Evolutionary conservation across 2,797 vertebrate species (phyloP).

Genomic region (Spea hammondii): DNA sequence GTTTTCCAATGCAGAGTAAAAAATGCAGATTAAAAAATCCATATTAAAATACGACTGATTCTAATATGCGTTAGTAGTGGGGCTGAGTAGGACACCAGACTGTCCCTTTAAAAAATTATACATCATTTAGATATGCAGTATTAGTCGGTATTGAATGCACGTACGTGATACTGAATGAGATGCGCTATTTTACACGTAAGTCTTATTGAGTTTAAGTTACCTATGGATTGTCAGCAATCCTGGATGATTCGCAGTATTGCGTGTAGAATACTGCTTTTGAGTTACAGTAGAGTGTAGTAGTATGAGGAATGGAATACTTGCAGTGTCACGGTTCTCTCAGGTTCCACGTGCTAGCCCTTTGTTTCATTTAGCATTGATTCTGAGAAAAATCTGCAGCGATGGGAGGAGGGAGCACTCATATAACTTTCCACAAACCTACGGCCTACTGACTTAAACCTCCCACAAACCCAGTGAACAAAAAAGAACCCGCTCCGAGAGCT

Average conservation of each 20-base stretch:
- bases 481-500: neutral
- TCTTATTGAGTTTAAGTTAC: too few species aligned
- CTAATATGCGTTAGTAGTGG: too few species aligned
- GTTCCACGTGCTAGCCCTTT: constrained; percentile 48
- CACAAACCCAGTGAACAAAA: neutral
- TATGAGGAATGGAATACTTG: neutral
- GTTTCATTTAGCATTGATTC: constrained; percentile 42
- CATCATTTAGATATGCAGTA: constrained; percentile 1
- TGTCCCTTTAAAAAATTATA: too few species aligned
- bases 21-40: too few species aligned
- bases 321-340: constrained; percentile 19
- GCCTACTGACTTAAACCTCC: neutral
- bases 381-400: constrained; percentile 43
- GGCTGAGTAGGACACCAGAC: too few species aligned
- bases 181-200: too few species aligned
- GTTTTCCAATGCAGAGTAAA: neutral
- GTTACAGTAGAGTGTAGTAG: too few species aligned
- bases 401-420: constrained; percentile 22
- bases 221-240: too few species aligned
- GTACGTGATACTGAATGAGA: too few species aligned
- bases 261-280: too few species aligned
- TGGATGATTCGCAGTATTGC: too few species aligned
- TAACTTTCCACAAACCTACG: constrained; percentile 14
- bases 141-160: neutral
- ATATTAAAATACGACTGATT: too few species aligned